Conservation (phyloP, 2,888 invertebrate species). For the Drosophila suboccidentalis region DNA sequence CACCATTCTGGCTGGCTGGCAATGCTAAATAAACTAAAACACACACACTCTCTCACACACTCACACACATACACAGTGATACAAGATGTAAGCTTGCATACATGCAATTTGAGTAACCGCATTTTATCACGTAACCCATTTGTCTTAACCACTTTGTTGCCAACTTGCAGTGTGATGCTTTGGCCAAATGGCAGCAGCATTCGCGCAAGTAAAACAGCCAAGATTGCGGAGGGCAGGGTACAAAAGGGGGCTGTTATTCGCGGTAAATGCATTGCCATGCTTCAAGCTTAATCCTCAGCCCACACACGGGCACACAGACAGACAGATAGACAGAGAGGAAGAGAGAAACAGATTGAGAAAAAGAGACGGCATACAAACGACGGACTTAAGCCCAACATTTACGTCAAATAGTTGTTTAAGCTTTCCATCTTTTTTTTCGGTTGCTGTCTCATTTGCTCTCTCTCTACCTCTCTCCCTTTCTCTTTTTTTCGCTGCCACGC, state of each 20-base stretch:
- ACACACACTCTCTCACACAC: slow-evolving; percentile 29
- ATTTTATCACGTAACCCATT: slow-evolving; percentile 84
- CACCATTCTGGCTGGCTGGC: slow-evolving; percentile 54
- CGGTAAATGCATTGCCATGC: slow-evolving; percentile 76
- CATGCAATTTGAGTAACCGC: slow-evolving; percentile 83
- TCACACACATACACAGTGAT: slow-evolving; percentile 41
- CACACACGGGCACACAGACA: slow-evolving; percentile 37
- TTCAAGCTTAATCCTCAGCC: slow-evolving; percentile 74
- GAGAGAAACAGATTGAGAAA: slow-evolving; percentile 19
- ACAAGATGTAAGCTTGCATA: slow-evolving; percentile 73
- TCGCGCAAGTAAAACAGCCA: slow-evolving; percentile 53
- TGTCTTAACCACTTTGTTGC: slow-evolving; percentile 84
- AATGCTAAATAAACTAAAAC: slow-evolving; percentile 72
- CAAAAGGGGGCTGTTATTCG: slow-evolving; percentile 29
- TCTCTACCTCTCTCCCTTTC: slow-evolving; percentile 1
- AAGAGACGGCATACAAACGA: slow-evolving; percentile 38
- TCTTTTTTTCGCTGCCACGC: not conserved
- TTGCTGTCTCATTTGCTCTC: slow-evolving; percentile 6
- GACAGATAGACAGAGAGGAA: not conserved
- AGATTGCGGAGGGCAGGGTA: not conserved
- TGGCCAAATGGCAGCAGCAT: slow-evolving; percentile 70
- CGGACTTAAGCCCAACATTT: slow-evolving; percentile 74
- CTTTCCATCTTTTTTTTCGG: slow-evolving; percentile 20
- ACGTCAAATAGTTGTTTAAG: slow-evolving; percentile 71
- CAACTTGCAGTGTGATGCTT: slow-evolving; percentile 79